Base-by-base conservation (phyloP, 2,888 invertebrate genomes). In the Shargacucullia verbasci region DNA sequence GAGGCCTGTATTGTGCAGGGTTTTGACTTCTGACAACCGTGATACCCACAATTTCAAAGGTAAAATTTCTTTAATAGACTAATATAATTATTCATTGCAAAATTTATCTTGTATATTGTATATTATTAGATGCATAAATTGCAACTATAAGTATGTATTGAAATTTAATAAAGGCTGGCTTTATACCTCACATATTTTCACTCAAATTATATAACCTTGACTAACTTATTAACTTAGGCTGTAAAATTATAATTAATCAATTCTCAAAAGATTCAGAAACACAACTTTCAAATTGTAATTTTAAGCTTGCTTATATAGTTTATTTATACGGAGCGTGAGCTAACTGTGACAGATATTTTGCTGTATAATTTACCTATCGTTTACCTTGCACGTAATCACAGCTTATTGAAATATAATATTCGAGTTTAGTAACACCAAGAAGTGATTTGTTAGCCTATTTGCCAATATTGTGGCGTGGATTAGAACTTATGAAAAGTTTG, bases 401-500 rank as follows among this genome's bases (percentile, higher is more conserved):
- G 31, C 44, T 47, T 61, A 61, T 57, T 67, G 47, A 66, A 57
- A 31, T 50, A 25, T 57, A 44, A 43, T 52, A 47, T 25, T 13
- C 34, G n/a, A 49, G 41, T 49, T 64, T 64, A 27, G 52, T 43
- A 70, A 59, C 13, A 57, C 44, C 44, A 29, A 70, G 40, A 57
- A 66, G 34, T 54, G 33, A 67, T 58, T 72, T 68, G 63, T 50
- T 56, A 37, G 48, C 64, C n/a, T 43, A 43, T 37, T 50, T 69
- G 38, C 53, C 63, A 63, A 72, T 72, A 60, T 64, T 53, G 49
- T 52, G 43, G 52, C 41, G 37, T 15, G n/a, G 43, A 55, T 64
- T 63, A 50, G 47, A 64, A 58, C 50, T 57, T 50, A 63, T 73
- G 63, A 69, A 73, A 73, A 70, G 59, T 70, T 62, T 50, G 52